Conservation (phyloP, 2,888 invertebrate genomes). For the Ophraella communa region DNA sequence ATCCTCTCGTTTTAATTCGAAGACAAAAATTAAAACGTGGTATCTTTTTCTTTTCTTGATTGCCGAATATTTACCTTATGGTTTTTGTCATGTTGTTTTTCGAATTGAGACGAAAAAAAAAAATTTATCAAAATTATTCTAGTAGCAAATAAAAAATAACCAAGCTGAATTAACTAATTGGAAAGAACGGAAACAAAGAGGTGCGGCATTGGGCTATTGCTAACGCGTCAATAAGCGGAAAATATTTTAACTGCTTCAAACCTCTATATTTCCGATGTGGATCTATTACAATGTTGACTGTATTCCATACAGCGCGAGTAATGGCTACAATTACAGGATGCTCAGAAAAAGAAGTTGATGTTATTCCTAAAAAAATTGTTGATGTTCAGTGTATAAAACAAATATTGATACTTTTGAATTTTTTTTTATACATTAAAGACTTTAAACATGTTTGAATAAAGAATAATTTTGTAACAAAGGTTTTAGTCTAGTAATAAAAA, state of each 20-base stretch:
- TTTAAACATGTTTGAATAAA: too few species aligned
- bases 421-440: too few species aligned
- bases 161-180: conserved; percentile 1
- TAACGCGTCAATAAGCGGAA: not conserved
- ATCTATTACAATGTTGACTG: not conserved
- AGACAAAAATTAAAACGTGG: too few species aligned
- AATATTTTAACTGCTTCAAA: not conserved
- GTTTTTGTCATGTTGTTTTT: too few species aligned
- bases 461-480: too few species aligned
- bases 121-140: not conserved
- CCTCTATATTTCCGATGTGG: not conserved
- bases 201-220: not conserved
- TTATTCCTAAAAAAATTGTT: too few species aligned
- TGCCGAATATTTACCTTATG: too few species aligned
- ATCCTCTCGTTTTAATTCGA: too few species aligned
- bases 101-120: not conserved
- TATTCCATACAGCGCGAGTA: not conserved
- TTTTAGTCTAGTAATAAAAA: too few species aligned
- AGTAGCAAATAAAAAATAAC: not conserved
- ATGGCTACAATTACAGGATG: not conserved
- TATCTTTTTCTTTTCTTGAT: not conserved
- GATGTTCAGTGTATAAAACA: too few species aligned
- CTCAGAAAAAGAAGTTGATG: too few species aligned
- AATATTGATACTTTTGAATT: too few species aligned
- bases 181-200: not conserved